phyloP scores from a whole-genome alignment of 1,140 invertebrate species.

The Sitodiplosis mosellana region DNA sequence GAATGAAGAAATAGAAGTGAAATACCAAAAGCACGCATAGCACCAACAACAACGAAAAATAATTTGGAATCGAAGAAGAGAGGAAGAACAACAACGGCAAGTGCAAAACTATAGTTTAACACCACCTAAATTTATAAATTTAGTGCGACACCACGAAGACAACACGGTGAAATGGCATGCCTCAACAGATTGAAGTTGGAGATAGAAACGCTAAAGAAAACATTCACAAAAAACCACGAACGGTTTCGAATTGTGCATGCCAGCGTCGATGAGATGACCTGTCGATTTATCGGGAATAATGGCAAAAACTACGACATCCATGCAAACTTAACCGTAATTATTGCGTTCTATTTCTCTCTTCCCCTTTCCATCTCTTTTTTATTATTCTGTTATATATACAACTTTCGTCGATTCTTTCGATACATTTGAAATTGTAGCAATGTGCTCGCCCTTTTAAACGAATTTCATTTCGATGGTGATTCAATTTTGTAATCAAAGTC shows the following conservation, averaged over 20 bases:
- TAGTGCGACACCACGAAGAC: no score
- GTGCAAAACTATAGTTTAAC: no score
- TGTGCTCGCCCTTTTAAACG: no score
- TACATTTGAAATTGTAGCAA: no score
- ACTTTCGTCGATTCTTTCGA: no score
- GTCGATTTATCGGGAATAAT: constrained; percentile 86
- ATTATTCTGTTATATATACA: no score
- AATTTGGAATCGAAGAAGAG: no score
- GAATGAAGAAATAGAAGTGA: no score
- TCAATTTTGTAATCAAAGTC: background rate
- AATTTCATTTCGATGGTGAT: background rate
- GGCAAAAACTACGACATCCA: constrained; percentile 92
- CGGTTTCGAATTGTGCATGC: constrained; percentile 93
- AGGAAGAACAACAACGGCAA: no score
- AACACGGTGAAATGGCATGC: constrained; percentile 63
- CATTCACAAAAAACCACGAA: constrained; percentile 90
- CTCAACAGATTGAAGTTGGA: constrained; percentile 93
- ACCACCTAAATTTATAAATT: no score
- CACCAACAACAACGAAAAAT: no score
- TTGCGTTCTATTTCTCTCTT: background rate
- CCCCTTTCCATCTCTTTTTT: background rate
- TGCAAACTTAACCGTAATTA: constrained; percentile 92
- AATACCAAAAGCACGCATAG: no score
- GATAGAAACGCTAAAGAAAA: constrained; percentile 87
- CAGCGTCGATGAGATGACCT: constrained; percentile 94